phyloP scores from a whole-genome alignment of 1,140 invertebrate species.

The Leptoteleia sp. region DNA sequence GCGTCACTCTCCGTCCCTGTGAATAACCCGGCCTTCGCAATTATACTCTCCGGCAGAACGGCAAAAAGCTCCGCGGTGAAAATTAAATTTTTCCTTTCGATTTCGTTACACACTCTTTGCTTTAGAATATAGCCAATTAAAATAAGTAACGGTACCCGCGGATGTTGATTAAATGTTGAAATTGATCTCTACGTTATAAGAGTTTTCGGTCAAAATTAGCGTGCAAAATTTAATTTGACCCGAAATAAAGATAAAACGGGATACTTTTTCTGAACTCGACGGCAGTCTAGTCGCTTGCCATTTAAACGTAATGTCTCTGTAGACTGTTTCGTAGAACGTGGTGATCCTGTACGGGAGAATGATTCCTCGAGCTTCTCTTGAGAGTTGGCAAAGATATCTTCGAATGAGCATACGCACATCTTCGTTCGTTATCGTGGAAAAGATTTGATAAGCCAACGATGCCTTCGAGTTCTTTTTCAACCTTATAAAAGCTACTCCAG shows the following conservation, averaged over 20 bases:
- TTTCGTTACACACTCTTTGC: background rate
- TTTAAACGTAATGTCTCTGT: too few relatives aligned
- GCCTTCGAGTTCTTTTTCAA: constrained; percentile 25
- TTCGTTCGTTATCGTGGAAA: constrained; percentile 43
- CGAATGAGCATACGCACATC: constrained; percentile 53
- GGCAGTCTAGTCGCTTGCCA: too few relatives aligned
- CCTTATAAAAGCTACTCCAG: constrained; percentile 14
- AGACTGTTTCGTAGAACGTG: constrained; percentile 40
- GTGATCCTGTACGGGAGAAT: constrained; percentile 54
- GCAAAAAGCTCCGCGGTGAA: background rate
- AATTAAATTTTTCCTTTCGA: constrained; percentile 5
- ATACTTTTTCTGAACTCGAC: constrained; percentile 12
- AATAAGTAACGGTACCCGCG: constrained; percentile 8
- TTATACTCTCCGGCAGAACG: background rate
- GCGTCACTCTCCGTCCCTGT: background rate
- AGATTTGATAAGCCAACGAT: constrained; percentile 51
- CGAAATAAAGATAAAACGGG: constrained; percentile 40
- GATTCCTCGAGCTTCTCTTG: constrained; percentile 56
- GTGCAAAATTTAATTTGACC: constrained; percentile 18
- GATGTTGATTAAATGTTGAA: constrained; percentile 22
- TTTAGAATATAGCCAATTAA: constrained; percentile 13
- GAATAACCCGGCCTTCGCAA: constrained; percentile 16
- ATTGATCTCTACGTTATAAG: background rate
- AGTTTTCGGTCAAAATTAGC: constrained; percentile 14
- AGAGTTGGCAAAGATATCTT: constrained; percentile 50